phyloP scores from a whole-genome alignment of 2,888 invertebrate species.

The Chalcosyrphus nemorum region DNA sequence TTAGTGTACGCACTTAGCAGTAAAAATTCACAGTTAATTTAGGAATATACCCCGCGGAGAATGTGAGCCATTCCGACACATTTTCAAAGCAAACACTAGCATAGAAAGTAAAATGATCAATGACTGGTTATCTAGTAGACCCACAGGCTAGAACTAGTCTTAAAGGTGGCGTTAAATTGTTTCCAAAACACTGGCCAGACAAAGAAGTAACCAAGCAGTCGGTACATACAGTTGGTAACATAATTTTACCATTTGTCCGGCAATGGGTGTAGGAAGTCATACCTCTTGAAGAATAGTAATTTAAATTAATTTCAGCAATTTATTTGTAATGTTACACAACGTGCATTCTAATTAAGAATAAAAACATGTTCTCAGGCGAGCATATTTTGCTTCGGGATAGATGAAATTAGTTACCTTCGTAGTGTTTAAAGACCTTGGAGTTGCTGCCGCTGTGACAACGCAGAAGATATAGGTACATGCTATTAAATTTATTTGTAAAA shows the following conservation, averaged over 20 bases:
- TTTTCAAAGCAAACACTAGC: neutral
- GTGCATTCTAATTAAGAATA: constrained; percentile 30
- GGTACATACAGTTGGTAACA: neutral
- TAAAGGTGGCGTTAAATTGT: constrained; percentile 6
- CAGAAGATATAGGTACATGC: neutral
- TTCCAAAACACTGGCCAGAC: constrained; percentile 9
- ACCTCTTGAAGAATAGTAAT: constrained; percentile 16
- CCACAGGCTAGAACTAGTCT: neutral
- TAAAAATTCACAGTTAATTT: constrained; percentile 32
- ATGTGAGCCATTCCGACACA: constrained; percentile 16
- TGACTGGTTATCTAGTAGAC: neutral
- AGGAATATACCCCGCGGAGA: neutral
- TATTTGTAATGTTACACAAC: constrained; percentile 37
- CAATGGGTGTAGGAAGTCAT: constrained; percentile 34
- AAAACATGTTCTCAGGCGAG: constrained; percentile 1
- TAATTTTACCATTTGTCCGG: neutral
- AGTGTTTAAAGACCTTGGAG: constrained; percentile 9
- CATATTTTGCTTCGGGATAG: constrained; percentile 6
- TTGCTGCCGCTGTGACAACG: neutral
- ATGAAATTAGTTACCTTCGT: constrained; percentile 13
- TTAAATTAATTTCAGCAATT: constrained; percentile 50
- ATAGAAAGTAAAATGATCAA: constrained; percentile 2
- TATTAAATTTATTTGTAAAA: neutral
- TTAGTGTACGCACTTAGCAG: neutral
- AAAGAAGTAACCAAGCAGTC: neutral